These are phyloP conservation scores for Scomber japonicus DNA, from an alignment of 2,113 vertebrate genomes.

Conservation along the genomic window DNA sequence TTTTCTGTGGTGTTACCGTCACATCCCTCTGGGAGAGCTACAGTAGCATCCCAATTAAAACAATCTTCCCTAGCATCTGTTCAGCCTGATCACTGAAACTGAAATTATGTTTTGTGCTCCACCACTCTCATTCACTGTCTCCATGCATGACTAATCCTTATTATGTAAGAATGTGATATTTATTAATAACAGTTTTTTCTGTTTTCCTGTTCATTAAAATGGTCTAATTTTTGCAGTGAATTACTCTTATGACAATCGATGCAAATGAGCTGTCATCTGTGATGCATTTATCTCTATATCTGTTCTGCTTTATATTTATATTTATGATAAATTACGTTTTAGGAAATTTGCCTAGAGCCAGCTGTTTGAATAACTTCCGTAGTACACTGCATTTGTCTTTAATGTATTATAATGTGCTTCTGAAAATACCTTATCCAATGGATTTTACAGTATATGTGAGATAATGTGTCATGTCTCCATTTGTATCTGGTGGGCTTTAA, in stretches of 20 bases:
- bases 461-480: constrained; percentile 4
- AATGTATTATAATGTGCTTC: background rate
- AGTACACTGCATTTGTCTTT: background rate
- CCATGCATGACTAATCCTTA: background rate
- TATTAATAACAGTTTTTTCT: background rate
- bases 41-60: background rate
- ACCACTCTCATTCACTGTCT: background rate
- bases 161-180: background rate
- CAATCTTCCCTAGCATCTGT: background rate
- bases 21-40: background rate
- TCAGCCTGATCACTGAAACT: background rate
- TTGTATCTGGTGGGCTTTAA: constrained; percentile 2
- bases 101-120: background rate
- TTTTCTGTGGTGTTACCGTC: background rate
- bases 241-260: background rate
- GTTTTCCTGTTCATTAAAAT: background rate
- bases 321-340: background rate
- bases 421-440: background rate
- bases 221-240: background rate
- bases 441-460: background rate
- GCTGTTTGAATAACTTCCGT: background rate
- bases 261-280: background rate
- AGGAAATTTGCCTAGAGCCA: background rate
- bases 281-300: background rate
- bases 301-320: background rate